Evolutionary conservation across 2,888 invertebrate genomes (phyloP).

Genomic region (Ischnus inquisitorius): DNA sequence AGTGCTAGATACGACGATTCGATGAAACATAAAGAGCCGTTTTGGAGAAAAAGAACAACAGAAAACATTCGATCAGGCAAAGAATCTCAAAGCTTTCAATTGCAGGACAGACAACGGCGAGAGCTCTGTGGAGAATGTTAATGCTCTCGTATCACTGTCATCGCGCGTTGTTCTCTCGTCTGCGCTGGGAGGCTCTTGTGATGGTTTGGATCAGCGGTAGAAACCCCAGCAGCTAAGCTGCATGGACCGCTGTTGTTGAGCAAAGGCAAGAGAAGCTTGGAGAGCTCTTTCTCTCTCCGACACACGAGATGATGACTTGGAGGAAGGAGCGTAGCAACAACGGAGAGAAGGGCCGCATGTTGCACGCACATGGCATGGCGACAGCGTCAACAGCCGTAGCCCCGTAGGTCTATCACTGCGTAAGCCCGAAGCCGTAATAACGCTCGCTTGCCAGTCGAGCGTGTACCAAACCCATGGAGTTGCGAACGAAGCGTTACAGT

Average conservation of each 20-base stretch:
- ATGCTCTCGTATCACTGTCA: conserved; percentile 50
- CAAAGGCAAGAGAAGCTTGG: not conserved
- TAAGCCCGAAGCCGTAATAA: conserved; percentile 63
- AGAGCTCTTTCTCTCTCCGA: not conserved
- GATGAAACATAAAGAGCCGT: no score
- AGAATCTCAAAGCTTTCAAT: not conserved
- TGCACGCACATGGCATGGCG: conserved; percentile 76
- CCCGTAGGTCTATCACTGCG: not conserved
- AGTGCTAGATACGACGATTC: no score
- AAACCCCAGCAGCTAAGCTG: not conserved
- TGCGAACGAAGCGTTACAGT: conserved; percentile 27
- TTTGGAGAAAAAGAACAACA: not conserved
- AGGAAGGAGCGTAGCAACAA: conserved; percentile 45
- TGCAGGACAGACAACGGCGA: not conserved
- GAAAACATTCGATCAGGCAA: not conserved
- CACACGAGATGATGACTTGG: conserved; percentile 28
- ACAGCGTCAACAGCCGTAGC: conserved; percentile 36
- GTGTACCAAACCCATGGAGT: conserved; percentile 12
- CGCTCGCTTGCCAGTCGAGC: conserved; percentile 52
- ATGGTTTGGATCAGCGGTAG: conserved; percentile 13
- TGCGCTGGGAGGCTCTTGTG: conserved; percentile 46
- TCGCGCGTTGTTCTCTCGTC: conserved; percentile 53
- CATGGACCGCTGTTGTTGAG: not conserved
- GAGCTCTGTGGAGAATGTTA: conserved; percentile 31
- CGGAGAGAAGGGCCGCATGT: conserved; percentile 69